Evolutionary conservation across 2,113 vertebrate species (phyloP).

Genomic region (Cololabis saira): DNA sequence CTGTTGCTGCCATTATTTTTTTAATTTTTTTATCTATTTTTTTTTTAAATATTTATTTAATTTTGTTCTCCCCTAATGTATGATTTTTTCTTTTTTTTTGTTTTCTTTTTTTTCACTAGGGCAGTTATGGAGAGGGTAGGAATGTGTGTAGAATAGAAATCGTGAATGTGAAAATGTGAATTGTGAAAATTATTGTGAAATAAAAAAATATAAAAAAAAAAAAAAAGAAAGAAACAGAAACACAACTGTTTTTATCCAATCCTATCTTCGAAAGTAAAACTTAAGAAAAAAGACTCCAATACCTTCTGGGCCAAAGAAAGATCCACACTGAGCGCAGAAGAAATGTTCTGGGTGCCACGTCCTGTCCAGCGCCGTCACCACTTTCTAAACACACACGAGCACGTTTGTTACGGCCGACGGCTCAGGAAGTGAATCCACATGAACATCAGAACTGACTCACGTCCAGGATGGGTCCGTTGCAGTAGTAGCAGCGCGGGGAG

Average conservation of each 20-base stretch:
- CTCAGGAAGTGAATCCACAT: background rate
- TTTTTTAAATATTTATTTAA: no score
- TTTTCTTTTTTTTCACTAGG: no score
- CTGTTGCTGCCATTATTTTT: no score
- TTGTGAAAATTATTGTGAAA: no score
- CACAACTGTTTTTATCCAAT: background rate
- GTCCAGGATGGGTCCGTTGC: conserved; percentile 97
- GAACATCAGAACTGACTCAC: conserved; percentile 77
- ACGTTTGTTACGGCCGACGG: background rate
- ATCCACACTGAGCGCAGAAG: conserved; percentile 97
- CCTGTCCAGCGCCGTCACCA: conserved; percentile 95
- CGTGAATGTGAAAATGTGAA: no score
- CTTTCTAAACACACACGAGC: conserved; percentile 86
- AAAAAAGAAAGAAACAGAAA: no score
- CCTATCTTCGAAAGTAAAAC: background rate
- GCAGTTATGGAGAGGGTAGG: no score
- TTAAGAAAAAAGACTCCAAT: background rate
- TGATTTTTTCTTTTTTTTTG: no score
- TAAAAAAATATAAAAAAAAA: no score
- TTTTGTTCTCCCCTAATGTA: no score
- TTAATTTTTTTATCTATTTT: no score
- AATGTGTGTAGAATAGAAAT: no score
- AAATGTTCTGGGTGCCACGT: conserved; percentile 99
- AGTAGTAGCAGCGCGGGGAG: conserved; percentile 97
- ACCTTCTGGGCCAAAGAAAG: conserved; percentile 96